phyloP scores from a whole-genome alignment of 2,797 vertebrate species.

The Silurus lanzhouensis region DNA sequence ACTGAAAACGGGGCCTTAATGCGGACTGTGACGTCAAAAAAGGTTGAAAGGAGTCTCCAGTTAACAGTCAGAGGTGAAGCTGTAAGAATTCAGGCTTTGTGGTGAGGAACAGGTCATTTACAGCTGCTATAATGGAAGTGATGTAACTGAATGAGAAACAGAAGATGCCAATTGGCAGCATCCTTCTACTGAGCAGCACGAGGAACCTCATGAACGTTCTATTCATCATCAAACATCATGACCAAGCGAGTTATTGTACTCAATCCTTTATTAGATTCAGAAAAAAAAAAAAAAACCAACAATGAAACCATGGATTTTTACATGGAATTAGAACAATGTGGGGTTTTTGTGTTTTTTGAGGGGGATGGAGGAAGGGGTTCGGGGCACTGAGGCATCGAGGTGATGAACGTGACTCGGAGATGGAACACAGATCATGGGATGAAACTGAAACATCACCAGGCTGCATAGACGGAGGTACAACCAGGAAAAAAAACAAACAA shows the following conservation, averaged over 20 bases:
- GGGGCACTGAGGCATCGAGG: slow-evolving; percentile 56
- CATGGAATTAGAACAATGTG: slow-evolving; percentile 91
- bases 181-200: not conserved
- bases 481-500: slow-evolving; percentile 55
- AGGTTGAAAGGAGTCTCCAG: not conserved
- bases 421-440: slow-evolving; percentile 22
- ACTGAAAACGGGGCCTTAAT: no score
- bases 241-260: slow-evolving; percentile 61
- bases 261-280: slow-evolving; percentile 97
- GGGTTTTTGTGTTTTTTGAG: no score
- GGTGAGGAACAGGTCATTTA: not conserved
- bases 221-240: not conserved
- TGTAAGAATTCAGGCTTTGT: not conserved
- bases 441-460: slow-evolving; percentile 40
- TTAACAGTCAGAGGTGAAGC: not conserved
- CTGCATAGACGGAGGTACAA: slow-evolving; percentile 76
- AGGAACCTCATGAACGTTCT: not conserved
- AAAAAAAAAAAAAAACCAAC: slow-evolving; percentile 91
- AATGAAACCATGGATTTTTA: slow-evolving; percentile 97
- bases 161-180: no score
- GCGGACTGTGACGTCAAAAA: no score
- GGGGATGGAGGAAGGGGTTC: not conserved
- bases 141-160: not conserved
- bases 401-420: slow-evolving; percentile 54
- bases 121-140: not conserved